A percentile compares a stretch with the other conserved stretches of the same genome.
Evolutionary conservation across 2,888 invertebrate species (phyloP).

Genomic region (Dynastes hyllus): DNA sequence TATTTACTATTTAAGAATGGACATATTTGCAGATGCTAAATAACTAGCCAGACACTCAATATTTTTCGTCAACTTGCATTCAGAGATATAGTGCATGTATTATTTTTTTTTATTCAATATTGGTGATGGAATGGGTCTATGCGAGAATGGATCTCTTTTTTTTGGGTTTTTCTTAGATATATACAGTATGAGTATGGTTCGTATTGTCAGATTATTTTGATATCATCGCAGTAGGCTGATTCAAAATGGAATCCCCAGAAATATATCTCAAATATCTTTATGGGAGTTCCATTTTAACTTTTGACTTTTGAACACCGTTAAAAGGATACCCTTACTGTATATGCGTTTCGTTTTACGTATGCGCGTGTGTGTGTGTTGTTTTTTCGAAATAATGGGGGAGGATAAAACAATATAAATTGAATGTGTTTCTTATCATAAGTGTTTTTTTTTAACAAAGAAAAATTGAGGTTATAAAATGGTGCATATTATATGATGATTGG

Average conservation of each 20-base stretch:
- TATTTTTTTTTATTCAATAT: slow-evolving; percentile 55
- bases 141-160: background rate
- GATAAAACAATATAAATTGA: background rate
- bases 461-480: background rate
- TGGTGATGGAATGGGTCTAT: slow-evolving; percentile 54
- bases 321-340: no score
- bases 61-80: slow-evolving; percentile 63
- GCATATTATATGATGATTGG: background rate
- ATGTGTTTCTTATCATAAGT: background rate
- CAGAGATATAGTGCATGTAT: slow-evolving; percentile 62
- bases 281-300: no score
- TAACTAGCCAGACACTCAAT: slow-evolving; percentile 65
- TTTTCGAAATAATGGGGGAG: background rate
- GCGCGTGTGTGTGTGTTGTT: no score
- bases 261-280: no score
- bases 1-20: slow-evolving; percentile 64
- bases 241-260: no score
- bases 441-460: background rate
- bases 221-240: no score
- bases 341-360: no score
- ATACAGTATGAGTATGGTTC: background rate
- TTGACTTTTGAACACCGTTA: background rate
- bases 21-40: slow-evolving; percentile 65
- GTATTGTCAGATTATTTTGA: background rate
- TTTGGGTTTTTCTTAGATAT: background rate